Percentiles rank a stretch among this genome's conserved stretches.
Conservation (phyloP, 2,113 vertebrate genomes). For the Pelvicachromis taeniatus region DNA sequence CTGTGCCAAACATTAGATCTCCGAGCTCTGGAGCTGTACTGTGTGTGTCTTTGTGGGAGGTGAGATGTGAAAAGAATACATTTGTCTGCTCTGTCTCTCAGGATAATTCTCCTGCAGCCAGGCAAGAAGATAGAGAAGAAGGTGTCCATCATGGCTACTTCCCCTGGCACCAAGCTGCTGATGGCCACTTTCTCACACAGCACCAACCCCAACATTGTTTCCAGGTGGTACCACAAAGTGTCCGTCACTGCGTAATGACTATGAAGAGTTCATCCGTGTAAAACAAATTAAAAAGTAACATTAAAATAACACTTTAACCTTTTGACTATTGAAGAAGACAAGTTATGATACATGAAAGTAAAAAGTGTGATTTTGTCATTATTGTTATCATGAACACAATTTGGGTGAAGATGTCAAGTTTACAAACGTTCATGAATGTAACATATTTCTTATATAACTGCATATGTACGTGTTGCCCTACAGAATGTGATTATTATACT, state of each 20-base stretch:
- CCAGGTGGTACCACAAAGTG: slow-evolving; percentile 46
- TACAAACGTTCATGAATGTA: neutral
- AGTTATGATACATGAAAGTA: neutral
- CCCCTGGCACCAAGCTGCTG: slow-evolving; percentile 57
- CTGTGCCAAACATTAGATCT: neutral
- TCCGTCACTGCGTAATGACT: neutral
- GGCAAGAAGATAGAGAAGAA: slow-evolving; percentile 26
- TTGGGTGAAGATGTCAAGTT: neutral
- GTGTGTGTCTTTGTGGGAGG: neutral
- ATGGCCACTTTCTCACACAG: slow-evolving; percentile 43
- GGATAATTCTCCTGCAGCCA: slow-evolving; percentile 19
- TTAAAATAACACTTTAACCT: neutral
- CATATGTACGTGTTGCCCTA: neutral
- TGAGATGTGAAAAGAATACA: neutral
- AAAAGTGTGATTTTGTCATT: neutral
- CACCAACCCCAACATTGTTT: neutral
- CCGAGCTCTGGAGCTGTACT: neutral
- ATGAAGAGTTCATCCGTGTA: neutral
- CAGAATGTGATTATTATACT: neutral
- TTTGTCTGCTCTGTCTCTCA: neutral
- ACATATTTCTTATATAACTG: neutral
- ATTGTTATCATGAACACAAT: neutral
- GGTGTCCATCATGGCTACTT: slow-evolving; percentile 43
- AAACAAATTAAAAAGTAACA: neutral
- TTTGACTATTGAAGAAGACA: neutral